Conservation (phyloP, 2,888 invertebrate genomes). For the Drosophila bunnanda region DNA sequence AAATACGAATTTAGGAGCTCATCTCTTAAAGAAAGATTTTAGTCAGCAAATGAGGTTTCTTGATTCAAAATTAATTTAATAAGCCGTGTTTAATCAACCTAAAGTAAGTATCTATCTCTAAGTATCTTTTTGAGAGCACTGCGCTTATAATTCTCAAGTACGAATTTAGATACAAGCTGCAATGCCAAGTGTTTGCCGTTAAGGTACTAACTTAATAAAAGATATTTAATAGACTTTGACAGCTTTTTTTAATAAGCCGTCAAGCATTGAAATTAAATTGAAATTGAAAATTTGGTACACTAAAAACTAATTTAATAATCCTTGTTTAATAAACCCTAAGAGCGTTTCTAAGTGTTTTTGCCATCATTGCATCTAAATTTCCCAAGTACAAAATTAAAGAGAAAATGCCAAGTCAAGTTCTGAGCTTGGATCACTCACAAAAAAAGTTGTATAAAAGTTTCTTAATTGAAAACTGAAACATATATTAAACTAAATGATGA, state of each 20-base stretch:
- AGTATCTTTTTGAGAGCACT: too few species aligned
- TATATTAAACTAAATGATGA: too few species aligned
- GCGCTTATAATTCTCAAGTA: neutral
- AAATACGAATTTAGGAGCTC: too few species aligned
- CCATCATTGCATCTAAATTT: neutral
- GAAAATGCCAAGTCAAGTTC: neutral
- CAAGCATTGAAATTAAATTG: too few species aligned
- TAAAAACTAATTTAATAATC: neutral
- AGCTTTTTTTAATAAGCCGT: too few species aligned
- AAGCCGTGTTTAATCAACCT: too few species aligned
- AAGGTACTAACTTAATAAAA: neutral
- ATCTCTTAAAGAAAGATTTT: too few species aligned
- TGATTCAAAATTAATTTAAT: too few species aligned
- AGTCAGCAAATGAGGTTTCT: too few species aligned
- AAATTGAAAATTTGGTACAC: too few species aligned
- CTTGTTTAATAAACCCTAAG: neutral
- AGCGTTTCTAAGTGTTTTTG: neutral
- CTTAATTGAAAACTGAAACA: neutral
- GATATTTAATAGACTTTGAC: neutral
- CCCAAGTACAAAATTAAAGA: neutral
- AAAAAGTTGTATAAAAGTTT: neutral
- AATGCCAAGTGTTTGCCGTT: too few species aligned
- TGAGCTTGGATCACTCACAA: neutral
- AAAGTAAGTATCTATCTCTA: too few species aligned
- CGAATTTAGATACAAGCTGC: neutral